Percentiles rank a stretch among this genome's conserved stretches.
Evolutionary conservation across 2,888 invertebrate genomes (phyloP).

Genomic region (Drymonia ruficornis): DNA sequence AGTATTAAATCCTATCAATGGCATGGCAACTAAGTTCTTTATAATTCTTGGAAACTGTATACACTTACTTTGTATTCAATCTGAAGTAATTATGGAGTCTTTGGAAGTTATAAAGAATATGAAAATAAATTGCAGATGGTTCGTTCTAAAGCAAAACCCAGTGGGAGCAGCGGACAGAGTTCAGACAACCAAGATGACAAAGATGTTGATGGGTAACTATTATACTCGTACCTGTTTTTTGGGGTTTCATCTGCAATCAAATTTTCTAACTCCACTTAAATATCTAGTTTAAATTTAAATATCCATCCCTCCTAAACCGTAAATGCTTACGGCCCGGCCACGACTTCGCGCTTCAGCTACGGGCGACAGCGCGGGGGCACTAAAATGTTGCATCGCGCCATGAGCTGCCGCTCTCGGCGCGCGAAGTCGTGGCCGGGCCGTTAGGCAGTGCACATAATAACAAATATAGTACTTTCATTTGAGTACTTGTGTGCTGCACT

Average conservation of each 20-base stretch:
- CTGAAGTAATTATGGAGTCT: conserved; percentile 7
- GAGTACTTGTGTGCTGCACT: too few species aligned
- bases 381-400: too few species aligned
- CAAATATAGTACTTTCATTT: too few species aligned
- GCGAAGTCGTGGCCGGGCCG: too few species aligned
- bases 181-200: conserved; percentile 75
- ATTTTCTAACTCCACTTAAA: neutral
- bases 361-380: too few species aligned
- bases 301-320: too few species aligned
- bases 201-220: conserved; percentile 81
- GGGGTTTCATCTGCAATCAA: neutral
- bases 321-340: too few species aligned
- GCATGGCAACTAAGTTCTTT: neutral
- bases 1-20: conserved; percentile 4
- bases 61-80: conserved; percentile 23
- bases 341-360: too few species aligned
- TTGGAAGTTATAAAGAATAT: conserved; percentile 17
- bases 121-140: conserved; percentile 74
- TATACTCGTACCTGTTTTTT: conserved; percentile 13
- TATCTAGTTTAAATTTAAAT: neutral
- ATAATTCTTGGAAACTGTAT: neutral
- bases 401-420: too few species aligned
- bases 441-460: too few species aligned
- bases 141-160: conserved; percentile 71
- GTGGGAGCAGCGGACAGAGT: conserved; percentile 70